Evolutionary conservation across 2,797 vertebrate species (phyloP), one percentile per base, ranked within the genome.

Genomic region (Phylloscopus collybita): DNA sequence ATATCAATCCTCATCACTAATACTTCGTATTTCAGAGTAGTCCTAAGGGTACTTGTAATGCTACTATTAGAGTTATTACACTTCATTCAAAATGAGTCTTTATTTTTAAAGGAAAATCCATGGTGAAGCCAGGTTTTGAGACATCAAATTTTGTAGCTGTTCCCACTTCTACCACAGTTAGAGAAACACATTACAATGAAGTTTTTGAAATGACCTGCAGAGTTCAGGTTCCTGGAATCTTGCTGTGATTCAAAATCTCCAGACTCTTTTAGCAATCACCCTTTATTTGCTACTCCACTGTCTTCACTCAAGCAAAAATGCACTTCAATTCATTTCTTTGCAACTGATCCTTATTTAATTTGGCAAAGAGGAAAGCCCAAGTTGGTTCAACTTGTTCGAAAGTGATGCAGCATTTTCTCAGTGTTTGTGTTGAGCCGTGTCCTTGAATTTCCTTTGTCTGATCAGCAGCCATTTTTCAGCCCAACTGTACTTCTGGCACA

Each of bases 361-460:
- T 93, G 95, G 83, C 94, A 85, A 64, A 47, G 61, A 71, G 65
- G 38, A 38, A 76, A 92, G 91, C 0, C 3, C 0, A 3, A 71
- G 26, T 40, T 64, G 49, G 54, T 91, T 81, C 64, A 32, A 40
- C 47, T 40, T 10, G 1, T 71, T 85, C 2, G 0, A 61, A 93
- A 95, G 72, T 89, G 94, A 93, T 95, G 86, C 90, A 95, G 94
- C 90, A 90, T 71, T 96, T 96, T 92, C 85, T 85, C 83, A 74
- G 65, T 0, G 0, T 34, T 78, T 26, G 4, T 0, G 0, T 15
- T 80, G 71, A 94, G 86, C 57, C 1, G 0, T 72, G 92, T 85
- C 95, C 93, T 96, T 92, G 88, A 93, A 72, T 95, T 90, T n/a
- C 66, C 78, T 96, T 88, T 92, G 75, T 95, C 87, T 88, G 90